phyloP scores from a whole-genome alignment of 2,888 invertebrate genomes.

The Girardia tigrina region DNA sequence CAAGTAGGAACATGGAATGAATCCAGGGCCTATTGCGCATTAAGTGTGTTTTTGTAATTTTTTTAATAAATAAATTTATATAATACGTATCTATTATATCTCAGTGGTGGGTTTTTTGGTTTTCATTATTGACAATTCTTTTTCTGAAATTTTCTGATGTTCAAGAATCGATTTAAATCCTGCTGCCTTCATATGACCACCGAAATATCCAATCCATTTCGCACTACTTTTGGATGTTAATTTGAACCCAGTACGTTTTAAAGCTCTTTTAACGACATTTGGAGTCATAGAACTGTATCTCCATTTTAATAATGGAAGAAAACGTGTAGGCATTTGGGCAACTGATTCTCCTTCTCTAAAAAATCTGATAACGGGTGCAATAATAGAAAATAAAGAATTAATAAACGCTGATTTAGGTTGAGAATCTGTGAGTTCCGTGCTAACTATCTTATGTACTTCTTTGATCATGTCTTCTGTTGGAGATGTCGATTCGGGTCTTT shows the following conservation, averaged over 20 bases:
- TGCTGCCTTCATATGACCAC: conserved; percentile 92
- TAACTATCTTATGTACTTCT: neutral
- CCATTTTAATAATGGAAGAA: conserved; percentile 74
- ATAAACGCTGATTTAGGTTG: neutral
- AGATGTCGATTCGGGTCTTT: neutral
- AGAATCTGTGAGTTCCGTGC: neutral
- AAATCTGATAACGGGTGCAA: conserved; percentile 25
- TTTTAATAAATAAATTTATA: too few species aligned
- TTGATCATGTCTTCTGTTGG: neutral
- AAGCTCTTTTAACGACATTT: conserved; percentile 69
- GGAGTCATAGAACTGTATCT: conserved; percentile 83
- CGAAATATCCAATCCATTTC: conserved; percentile 84
- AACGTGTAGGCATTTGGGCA: conserved; percentile 39
- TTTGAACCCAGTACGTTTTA: conserved; percentile 67
- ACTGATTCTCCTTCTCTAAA: conserved; percentile 21
- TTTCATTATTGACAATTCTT: too few species aligned
- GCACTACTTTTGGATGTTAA: conserved; percentile 38
- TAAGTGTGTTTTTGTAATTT: too few species aligned
- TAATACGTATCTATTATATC: too few species aligned
- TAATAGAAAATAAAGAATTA: neutral
- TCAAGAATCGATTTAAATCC: conserved; percentile 66
- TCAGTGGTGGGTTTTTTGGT: too few species aligned
- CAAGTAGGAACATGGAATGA: too few species aligned
- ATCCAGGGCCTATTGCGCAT: too few species aligned
- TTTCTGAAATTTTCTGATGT: conserved; percentile 77